A percentile compares a stretch with the other conserved stretches of the same genome.
phyloP scores from a whole-genome alignment of 2,888 invertebrate genomes.

The Chromoteleia sp. region DNA sequence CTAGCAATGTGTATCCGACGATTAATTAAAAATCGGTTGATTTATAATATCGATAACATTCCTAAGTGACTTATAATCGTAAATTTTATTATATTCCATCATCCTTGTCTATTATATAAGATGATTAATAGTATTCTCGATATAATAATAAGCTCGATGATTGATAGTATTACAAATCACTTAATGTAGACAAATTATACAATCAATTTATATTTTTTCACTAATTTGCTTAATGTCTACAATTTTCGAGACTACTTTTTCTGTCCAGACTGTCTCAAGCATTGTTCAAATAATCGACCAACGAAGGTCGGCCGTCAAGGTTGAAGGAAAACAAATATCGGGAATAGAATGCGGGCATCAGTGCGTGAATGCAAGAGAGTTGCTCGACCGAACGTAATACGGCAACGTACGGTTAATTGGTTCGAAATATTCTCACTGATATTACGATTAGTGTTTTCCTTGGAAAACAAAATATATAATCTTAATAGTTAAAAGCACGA shows the following conservation, averaged over 20 bases:
- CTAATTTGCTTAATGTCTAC: background rate
- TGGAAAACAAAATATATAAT: conserved; percentile 27
- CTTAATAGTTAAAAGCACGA: conserved; percentile 22
- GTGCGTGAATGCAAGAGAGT: conserved; percentile 34
- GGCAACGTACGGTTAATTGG: conserved; percentile 16
- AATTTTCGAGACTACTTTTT: background rate
- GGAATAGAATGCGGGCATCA: conserved; percentile 10
- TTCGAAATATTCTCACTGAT: conserved; percentile 9
- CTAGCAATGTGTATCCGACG: background rate
- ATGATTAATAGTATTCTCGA: conserved; percentile 38
- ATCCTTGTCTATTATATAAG: background rate
- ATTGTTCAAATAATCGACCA: conserved; percentile 7
- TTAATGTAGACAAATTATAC: conserved; percentile 31
- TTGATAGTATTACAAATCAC: conserved; percentile 14
- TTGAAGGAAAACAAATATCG: conserved; percentile 18
- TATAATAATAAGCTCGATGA: conserved; percentile 25
- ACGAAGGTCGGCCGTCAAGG: conserved; percentile 48
- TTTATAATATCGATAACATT: conserved; percentile 41
- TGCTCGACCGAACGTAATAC: conserved; percentile 11
- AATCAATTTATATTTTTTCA: background rate
- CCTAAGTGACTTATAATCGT: conserved; percentile 10
- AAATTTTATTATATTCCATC: conserved; percentile 19
- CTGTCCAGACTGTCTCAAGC: background rate
- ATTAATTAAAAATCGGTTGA: conserved; percentile 14
- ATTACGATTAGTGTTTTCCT: conserved; percentile 19